Conservation (phyloP, 1,140 invertebrate species). For the Meloidogyne exigua region DNA sequence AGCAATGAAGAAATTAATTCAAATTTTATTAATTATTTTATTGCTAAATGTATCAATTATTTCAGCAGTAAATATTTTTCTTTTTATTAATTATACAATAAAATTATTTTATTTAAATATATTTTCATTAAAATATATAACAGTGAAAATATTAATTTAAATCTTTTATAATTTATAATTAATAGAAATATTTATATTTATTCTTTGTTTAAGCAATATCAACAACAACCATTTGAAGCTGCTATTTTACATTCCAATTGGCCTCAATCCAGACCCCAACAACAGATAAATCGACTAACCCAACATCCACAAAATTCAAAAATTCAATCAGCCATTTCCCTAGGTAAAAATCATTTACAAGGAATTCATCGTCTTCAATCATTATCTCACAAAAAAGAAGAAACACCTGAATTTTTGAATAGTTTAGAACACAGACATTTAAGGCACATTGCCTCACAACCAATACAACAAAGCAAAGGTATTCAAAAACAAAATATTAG, state of each 20-base stretch:
- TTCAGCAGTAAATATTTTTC: neutral
- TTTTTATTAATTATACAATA: neutral
- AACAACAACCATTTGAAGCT: neutral
- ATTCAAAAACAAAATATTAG: neutral
- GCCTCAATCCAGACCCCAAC: neutral
- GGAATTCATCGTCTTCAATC: slow-evolving; percentile 36
- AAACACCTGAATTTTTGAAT: neutral
- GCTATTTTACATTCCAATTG: slow-evolving; percentile 2
- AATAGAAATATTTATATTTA: too few relatives aligned
- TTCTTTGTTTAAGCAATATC: too few relatives aligned
- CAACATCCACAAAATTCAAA: neutral
- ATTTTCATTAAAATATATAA: too few relatives aligned
- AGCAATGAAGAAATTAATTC: neutral
- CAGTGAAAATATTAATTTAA: too few relatives aligned
- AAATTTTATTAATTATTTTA: neutral
- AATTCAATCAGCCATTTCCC: neutral
- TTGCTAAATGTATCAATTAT: neutral
- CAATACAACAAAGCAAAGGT: neutral
- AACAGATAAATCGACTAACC: neutral
- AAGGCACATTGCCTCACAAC: slow-evolving; percentile 17
- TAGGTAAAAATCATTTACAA: slow-evolving; percentile 32
- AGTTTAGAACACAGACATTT: slow-evolving; percentile 28
- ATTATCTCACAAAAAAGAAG: neutral
- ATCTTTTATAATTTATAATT: too few relatives aligned
- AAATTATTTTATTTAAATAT: neutral